phyloP scores from a whole-genome alignment of 2,113 vertebrate genomes.

The Chlorodrepanis virens region DNA sequence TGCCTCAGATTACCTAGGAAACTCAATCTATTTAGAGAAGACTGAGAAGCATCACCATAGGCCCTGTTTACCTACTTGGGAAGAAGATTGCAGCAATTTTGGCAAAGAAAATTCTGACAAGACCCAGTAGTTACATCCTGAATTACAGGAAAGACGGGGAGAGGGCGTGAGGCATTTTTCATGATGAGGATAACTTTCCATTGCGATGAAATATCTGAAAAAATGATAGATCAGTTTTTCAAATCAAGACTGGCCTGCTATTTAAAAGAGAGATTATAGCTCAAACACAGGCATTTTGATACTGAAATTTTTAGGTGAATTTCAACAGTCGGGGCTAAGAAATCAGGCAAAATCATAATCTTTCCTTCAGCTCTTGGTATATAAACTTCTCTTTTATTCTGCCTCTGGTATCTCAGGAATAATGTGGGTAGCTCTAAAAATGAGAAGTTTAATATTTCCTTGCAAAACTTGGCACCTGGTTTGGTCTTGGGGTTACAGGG shows the following conservation, averaged over 20 bases:
- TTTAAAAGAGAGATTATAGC: not conserved
- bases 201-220: not conserved
- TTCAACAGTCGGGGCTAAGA: not conserved
- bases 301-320: not conserved
- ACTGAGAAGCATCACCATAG: not conserved
- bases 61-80: not conserved
- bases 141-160: not conserved
- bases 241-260: not conserved
- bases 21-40: not conserved
- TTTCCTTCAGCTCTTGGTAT: not conserved
- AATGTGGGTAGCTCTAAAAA: not conserved
- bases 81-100: not conserved
- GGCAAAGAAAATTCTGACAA: not conserved
- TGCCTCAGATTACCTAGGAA: conserved; percentile 3
- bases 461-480: not conserved
- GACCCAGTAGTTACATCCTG: not conserved
- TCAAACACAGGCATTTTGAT: not conserved
- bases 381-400: not conserved
- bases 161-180: not conserved
- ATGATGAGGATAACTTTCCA: not conserved
- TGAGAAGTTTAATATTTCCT: not conserved
- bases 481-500: not conserved
- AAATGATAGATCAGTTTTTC: not conserved
- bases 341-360: not conserved
- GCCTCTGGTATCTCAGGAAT: not conserved